A percentile compares a stretch with the other conserved stretches of the same genome.
Evolutionary conservation across 2,888 invertebrate genomes (phyloP).

Genomic region (Eretmocerus hayati): DNA sequence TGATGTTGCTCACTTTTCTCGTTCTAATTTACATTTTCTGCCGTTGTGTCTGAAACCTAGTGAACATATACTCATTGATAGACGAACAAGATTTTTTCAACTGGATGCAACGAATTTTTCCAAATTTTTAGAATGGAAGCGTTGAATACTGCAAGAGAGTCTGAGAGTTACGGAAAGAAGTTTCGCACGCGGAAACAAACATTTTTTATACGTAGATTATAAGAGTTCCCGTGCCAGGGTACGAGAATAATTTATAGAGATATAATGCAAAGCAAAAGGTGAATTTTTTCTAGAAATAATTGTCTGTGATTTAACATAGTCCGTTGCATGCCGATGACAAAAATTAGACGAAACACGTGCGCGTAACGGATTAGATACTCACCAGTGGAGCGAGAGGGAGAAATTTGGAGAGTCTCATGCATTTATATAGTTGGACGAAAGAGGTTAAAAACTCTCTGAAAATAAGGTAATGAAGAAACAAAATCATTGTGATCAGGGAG

Average conservation of each 20-base stretch:
- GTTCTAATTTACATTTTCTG: too few relatives aligned
- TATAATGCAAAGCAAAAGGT: slow-evolving; percentile 4
- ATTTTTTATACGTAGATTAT: slow-evolving; percentile 40
- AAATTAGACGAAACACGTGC: slow-evolving; percentile 3
- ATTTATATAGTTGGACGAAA: slow-evolving; percentile 17
- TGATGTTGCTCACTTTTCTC: too few relatives aligned
- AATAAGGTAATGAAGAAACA: slow-evolving; percentile 7
- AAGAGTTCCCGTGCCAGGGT: slow-evolving; percentile 38
- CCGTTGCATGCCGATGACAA: slow-evolving; percentile 7
- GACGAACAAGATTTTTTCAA: slow-evolving; percentile 8
- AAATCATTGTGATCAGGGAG: slow-evolving; percentile 21
- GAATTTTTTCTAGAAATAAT: slow-evolving; percentile 27
- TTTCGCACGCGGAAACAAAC: too few relatives aligned
- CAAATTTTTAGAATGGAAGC: background rate
- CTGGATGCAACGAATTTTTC: slow-evolving; percentile 17
- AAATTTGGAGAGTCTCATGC: slow-evolving; percentile 17
- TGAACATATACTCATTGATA: too few relatives aligned
- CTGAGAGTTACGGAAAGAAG: slow-evolving; percentile 5
- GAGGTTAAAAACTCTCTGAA: background rate
- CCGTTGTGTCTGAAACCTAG: too few relatives aligned
- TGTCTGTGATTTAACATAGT: slow-evolving; percentile 30
- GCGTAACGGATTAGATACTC: background rate
- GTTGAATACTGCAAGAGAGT: background rate
- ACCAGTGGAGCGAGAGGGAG: background rate
- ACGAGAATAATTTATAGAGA: slow-evolving; percentile 20